Evolutionary conservation across 2,113 vertebrate genomes (phyloP).

Genomic region (crab-eating macaque (Macaca fascicularis)): T2T-MFA8v1.1 NC_088384.1:77643501-77644000

Average conservation of each 20-base stretch:
- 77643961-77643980: conserved; percentile 36
- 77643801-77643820: conserved; percentile 11
- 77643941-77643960: conserved; percentile 49
- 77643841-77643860: conserved; percentile 22
- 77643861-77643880: background rate
- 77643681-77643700: background rate
- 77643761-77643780: conserved; percentile 7
- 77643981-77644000: conserved; percentile 42
- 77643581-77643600: background rate
- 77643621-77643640: background rate
- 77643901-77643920: background rate
- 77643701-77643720: background rate
- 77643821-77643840: conserved; percentile 51
- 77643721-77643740: background rate
- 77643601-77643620: background rate
- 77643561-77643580: background rate
- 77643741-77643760: background rate
- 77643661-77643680: conserved; percentile 45
- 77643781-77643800: conserved; percentile 50
- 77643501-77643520: background rate
- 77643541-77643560: background rate
- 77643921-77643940: conserved; percentile 53
- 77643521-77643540: background rate
- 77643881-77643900: background rate
- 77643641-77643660: background rate